Evolutionary conservation across 2,888 invertebrate species (phyloP), one percentile per base, ranked within the genome.

Genomic region (Mythimna ferrago): DNA sequence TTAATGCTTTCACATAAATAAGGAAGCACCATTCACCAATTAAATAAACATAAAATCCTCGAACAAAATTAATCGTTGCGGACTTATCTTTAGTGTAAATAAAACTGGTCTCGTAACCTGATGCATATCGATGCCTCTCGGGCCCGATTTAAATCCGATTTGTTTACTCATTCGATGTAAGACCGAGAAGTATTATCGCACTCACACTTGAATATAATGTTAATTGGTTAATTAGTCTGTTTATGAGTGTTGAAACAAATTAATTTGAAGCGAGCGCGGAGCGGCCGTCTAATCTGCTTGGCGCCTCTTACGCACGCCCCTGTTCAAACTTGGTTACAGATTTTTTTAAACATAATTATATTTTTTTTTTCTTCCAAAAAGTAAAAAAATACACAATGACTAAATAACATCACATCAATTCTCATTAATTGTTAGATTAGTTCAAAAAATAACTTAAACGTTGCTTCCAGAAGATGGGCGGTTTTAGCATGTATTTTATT

Each of bases 201-300:
- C 76, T 75, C 78, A 81, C 85, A 82, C 81, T 76, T 67, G 83
- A 82, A 84, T 87, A 84, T 80, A 85, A 91, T 92, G 92, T 90
- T 92, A 93, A 94, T 93, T 92, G 89, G 89, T 90, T 92, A 92
- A 93, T 93, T 93, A 92, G 90, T 85, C 83, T 87, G 89, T 90
- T 91, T 91, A 92, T 90, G 88, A 89, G 87, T 85, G 87, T 89
- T 90, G 88, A 88, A 90, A 93, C 92, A 92, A 91, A 93, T 92
- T 93, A 91, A 92, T 93, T 90, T 84, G 85, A 87, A 83, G 78
- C 80, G 87, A 90, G 87, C 86, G 83, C 76, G 72, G 87, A 86
- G 83, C 76, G 72, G 75, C 83, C 84, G 77, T 83, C 89, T 92
- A 91, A 93, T 91, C 91, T 87, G 87, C 88, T 90, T 88, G 90